Conservation (phyloP, 2,113 vertebrate genomes). For the Osmerus eperlanus region DNA sequence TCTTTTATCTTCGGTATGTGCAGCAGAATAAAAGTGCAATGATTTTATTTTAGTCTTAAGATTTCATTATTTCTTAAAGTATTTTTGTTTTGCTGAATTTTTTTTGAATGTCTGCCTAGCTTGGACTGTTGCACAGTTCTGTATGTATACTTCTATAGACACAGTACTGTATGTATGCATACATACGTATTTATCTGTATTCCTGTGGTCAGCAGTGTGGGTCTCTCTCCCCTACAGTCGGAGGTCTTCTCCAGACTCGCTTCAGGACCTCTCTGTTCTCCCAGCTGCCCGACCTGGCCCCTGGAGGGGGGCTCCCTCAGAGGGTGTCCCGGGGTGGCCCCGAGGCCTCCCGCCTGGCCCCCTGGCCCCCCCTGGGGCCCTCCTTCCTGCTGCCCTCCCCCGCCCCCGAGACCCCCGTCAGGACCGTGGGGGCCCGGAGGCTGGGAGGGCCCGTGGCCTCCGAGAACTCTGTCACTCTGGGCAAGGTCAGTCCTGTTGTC, state of each 20-base stretch:
- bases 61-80: no score
- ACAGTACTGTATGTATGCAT: no score
- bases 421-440: slow-evolving; percentile 79
- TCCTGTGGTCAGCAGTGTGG: neutral
- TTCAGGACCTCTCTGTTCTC: slow-evolving; percentile 66
- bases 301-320: slow-evolving; percentile 16
- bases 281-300: slow-evolving; percentile 53
- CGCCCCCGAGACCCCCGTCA: slow-evolving; percentile 68
- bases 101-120: no score
- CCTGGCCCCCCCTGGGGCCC: slow-evolving; percentile 60
- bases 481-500: slow-evolving; percentile 62
- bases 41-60: no score
- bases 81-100: no score
- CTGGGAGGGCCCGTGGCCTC: slow-evolving; percentile 78
- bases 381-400: slow-evolving; percentile 67
- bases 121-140: no score
- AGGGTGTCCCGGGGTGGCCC: slow-evolving; percentile 5
- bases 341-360: neutral
- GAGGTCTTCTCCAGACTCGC: slow-evolving; percentile 81
- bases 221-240: slow-evolving; percentile 55
- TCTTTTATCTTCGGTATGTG: no score
- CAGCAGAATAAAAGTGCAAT: no score
- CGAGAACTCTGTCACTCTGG: slow-evolving; percentile 75
- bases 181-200: no score
- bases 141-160: neutral